A percentile compares a stretch with the other conserved stretches of the same genome.
Conservation (phyloP, 2,797 vertebrate species). For the Cryptoprocta ferox region DNA sequence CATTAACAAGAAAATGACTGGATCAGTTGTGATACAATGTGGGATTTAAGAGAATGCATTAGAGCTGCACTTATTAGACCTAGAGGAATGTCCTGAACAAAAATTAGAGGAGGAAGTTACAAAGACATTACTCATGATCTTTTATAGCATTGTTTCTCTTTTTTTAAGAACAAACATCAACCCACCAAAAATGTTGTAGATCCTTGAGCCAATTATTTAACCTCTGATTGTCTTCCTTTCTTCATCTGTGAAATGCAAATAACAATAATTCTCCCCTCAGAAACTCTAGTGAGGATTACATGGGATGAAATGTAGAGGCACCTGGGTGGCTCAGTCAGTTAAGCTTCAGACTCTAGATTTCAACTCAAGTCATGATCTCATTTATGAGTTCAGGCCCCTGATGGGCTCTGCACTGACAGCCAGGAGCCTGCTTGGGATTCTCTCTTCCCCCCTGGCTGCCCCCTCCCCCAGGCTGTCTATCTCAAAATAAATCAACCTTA, state of each 20-base stretch:
- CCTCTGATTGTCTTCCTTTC: neutral
- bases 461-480: no score
- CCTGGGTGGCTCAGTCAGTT: no score
- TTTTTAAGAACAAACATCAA: neutral
- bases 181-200: neutral
- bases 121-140: slow-evolving; percentile 1
- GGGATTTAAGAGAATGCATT: neutral
- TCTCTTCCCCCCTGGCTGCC: no score
- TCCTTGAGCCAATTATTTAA: neutral
- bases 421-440: no score
- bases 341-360: no score
- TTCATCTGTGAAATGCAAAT: slow-evolving; percentile 6
- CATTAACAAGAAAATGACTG: neutral
- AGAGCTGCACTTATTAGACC: neutral
- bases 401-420: no score
- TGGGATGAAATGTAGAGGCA: neutral
- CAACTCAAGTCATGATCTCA: no score
- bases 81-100: neutral
- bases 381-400: no score
- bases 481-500: no score
- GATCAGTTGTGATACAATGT: neutral
- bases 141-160: neutral
- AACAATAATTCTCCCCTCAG: neutral
- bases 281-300: neutral
- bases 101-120: slow-evolving; percentile 21